Evolutionary conservation across 2,113 vertebrate species (phyloP), one percentile per base, ranked within the genome.

Genomic region (Kryptolebias marmoratus): DNA sequence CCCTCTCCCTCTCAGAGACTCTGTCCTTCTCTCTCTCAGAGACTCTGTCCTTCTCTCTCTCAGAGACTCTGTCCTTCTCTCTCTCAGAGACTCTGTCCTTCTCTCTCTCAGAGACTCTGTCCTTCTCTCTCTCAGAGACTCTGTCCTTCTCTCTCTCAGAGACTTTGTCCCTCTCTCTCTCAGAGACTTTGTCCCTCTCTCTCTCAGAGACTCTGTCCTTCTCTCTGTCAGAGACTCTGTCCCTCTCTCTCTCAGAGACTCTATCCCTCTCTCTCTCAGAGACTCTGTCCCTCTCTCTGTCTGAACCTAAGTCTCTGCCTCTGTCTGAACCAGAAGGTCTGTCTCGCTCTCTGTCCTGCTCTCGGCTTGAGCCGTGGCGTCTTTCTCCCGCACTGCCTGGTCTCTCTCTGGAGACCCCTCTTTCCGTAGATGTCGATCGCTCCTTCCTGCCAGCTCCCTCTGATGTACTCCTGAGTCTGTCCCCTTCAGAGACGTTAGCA

Each of bases 311-410:
- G 14, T 85, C 83, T 27, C 57, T 57, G 14, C 65, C 79, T 32
- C 68, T 57, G 12, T 86, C 87, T 0, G 1, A 67, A n/a, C 53
- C 83, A 1, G 71, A 72, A 1, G 45, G 15, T 55, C 87, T 71
- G 2, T 90, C 90, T 59, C 82, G 69, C 36, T 88, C 90, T 57
- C 79, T 57, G 62, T 83, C 86, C 31, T 57, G 72, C 3, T 88
- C 90, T 45, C 86, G 72, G 36, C 90, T 87, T 0, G 79, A 73
- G n/a, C 58, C 53, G n/a, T 68, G 75, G 0, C 15, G 65, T 45
- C 77, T 78, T 11, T 90, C 88, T 66, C 77, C 84, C 0, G 77
- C 71, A 11, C 81, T 83, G 16, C 85, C 61, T 2, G 75, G 76
- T 71, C 85, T 81, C n/a, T 90, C 87, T 70, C 77, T 80, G 32